phyloP scores from a whole-genome alignment of 2,888 invertebrate species.

The Hypercompe scribonia region DNA sequence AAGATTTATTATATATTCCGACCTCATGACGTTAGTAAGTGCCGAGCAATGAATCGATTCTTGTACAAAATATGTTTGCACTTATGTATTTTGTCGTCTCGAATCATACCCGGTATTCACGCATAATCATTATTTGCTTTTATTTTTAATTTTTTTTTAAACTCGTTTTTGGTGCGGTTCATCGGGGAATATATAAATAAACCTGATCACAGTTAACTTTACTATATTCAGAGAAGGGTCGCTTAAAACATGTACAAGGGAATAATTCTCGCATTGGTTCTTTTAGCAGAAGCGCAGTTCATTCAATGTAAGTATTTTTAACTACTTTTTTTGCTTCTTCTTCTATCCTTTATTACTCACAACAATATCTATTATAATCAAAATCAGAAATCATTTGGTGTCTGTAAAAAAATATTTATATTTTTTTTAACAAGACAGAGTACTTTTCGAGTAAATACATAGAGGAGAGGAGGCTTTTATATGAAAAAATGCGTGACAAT shows the following conservation, averaged over 20 bases:
- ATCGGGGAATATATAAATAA: conserved; percentile 4
- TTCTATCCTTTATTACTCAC: no score
- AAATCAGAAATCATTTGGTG: no score
- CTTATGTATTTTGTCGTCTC: not conserved
- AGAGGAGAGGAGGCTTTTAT: no score
- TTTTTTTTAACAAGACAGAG: no score
- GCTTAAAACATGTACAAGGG: conserved; percentile 1
- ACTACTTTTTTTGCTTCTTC: no score
- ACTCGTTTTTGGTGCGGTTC: not conserved
- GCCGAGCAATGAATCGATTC: no score
- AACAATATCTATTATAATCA: no score
- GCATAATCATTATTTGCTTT: not conserved
- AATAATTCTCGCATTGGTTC: not conserved
- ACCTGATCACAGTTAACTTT: not conserved
- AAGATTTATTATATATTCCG: not conserved
- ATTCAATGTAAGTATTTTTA: not conserved
- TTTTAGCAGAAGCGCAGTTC: not conserved
- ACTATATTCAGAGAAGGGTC: not conserved
- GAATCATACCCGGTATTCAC: not conserved
- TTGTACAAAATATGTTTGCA: no score
- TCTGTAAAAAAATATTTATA: not conserved
- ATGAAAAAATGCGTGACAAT: no score
- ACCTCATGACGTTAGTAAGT: not conserved
- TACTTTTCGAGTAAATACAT: no score
- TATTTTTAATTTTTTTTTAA: not conserved